A percentile compares a stretch with the other conserved stretches of the same genome.
Evolutionary conservation across 2,888 invertebrate genomes (phyloP).

Genomic region (Drosophila paramelanica): DNA sequence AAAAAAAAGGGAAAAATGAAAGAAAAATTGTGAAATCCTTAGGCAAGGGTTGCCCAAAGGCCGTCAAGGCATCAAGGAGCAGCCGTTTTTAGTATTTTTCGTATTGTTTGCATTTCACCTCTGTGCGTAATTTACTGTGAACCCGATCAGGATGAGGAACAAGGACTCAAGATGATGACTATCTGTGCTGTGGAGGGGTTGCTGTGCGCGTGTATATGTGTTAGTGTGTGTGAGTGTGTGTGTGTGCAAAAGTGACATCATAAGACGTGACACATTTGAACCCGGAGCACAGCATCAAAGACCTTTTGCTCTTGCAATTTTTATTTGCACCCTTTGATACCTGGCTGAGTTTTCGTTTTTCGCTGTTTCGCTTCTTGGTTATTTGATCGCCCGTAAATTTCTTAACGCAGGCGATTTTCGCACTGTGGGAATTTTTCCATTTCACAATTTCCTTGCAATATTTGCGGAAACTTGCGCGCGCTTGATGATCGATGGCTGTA

Average conservation of each 20-base stretch:
- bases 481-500: conserved; percentile 66
- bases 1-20: conserved; percentile 46
- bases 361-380: conserved; percentile 46
- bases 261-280: conserved; percentile 82
- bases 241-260: conserved; percentile 79
- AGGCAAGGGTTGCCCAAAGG: conserved; percentile 73
- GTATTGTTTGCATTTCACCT: conserved; percentile 82
- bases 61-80: conserved; percentile 34
- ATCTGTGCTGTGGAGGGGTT: conserved; percentile 36
- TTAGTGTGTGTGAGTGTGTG: conserved; percentile 2
- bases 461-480: conserved; percentile 58
- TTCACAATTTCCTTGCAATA: conserved; percentile 23
- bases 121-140: conserved; percentile 82
- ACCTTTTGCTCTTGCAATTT: conserved; percentile 59
- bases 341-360: conserved; percentile 40
- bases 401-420: conserved; percentile 60
- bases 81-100: conserved; percentile 34
- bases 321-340: conserved; percentile 82
- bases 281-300: conserved; percentile 45
- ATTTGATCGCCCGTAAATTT: conserved; percentile 83
- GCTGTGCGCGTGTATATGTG: conserved; percentile 28
- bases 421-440: conserved; percentile 72
- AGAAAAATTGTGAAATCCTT: conserved; percentile 39
- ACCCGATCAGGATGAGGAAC: conserved; percentile 62
- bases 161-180: conserved; percentile 44